A percentile compares a stretch with the other conserved stretches of the same genome.
phyloP scores from a whole-genome alignment of 2,797 vertebrate genomes.

The Squalus acanthias region DNA sequence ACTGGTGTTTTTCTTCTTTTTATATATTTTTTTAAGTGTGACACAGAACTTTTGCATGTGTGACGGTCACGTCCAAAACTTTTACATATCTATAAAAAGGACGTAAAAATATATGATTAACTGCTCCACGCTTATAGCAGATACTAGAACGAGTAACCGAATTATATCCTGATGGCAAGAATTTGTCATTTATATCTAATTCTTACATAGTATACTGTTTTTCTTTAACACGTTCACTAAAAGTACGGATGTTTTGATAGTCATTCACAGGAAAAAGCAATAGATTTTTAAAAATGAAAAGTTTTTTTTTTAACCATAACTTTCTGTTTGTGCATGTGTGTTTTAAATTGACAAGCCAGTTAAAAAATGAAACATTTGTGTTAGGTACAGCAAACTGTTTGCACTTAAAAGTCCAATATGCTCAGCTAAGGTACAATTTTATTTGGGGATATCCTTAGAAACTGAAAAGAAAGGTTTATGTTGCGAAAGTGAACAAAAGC shows the following conservation, averaged over 20 bases:
- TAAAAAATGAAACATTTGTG: background rate
- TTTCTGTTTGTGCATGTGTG: background rate
- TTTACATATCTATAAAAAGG: background rate
- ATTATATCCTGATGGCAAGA: background rate
- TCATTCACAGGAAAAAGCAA: background rate
- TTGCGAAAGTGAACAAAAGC: background rate
- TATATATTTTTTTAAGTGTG: background rate
- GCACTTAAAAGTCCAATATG: background rate
- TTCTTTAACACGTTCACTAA: background rate
- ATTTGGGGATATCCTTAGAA: background rate
- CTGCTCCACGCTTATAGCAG: background rate
- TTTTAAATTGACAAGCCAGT: background rate
- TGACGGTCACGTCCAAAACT: background rate
- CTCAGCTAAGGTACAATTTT: background rate
- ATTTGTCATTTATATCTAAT: background rate
- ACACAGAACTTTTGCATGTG: background rate
- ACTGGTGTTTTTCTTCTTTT: background rate
- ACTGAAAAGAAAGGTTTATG: background rate
- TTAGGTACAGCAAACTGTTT: background rate
- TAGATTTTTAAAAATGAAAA: background rate
- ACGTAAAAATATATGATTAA: background rate
- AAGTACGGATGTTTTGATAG: slow-evolving; percentile 7
- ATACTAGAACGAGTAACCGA: background rate
- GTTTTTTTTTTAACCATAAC: background rate
- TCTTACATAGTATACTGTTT: background rate